Conservation (phyloP, 2,113 vertebrate species). For the Manacus vitellinus region DNA sequence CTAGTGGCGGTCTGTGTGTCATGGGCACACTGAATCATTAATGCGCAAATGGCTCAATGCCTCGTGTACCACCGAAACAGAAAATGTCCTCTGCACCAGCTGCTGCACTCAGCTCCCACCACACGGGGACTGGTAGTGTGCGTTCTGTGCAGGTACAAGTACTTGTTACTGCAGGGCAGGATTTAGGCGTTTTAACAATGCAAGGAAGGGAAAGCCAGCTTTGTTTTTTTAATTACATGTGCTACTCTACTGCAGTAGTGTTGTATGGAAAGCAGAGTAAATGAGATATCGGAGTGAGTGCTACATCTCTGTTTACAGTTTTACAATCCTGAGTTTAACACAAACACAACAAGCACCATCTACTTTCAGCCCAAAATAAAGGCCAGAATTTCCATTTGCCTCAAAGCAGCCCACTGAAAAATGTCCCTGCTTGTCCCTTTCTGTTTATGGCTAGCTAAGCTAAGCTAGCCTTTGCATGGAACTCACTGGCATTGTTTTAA, state of each 20-base stretch:
- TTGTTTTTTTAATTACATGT: not conserved
- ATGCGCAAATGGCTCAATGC: not conserved
- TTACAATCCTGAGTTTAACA: not conserved
- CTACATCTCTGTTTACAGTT: not conserved
- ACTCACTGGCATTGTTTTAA: conserved; percentile 21
- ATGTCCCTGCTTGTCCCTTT: not conserved
- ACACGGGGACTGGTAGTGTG: fast-evolving
- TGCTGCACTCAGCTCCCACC: not conserved
- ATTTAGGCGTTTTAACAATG: not conserved
- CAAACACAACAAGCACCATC: not conserved
- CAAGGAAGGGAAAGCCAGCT: not conserved
- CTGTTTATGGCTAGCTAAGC: not conserved
- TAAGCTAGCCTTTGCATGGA: not conserved
- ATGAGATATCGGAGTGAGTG: not conserved
- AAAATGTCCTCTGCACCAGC: not conserved
- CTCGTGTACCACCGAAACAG: fast-evolving
- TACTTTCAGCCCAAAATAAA: not conserved
- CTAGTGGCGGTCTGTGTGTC: not conserved
- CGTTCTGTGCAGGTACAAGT: too few relatives aligned
- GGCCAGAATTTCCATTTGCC: not conserved
- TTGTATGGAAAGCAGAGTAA: not conserved
- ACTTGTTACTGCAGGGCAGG: not conserved
- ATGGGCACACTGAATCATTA: not conserved
- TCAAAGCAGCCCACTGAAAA: not conserved
- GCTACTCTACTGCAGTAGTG: not conserved